These are phyloP conservation scores for Paracentrotus lividus DNA, from an alignment of 53 echinoderm and acorn worm species.

Conservation along the genomic window DNA sequence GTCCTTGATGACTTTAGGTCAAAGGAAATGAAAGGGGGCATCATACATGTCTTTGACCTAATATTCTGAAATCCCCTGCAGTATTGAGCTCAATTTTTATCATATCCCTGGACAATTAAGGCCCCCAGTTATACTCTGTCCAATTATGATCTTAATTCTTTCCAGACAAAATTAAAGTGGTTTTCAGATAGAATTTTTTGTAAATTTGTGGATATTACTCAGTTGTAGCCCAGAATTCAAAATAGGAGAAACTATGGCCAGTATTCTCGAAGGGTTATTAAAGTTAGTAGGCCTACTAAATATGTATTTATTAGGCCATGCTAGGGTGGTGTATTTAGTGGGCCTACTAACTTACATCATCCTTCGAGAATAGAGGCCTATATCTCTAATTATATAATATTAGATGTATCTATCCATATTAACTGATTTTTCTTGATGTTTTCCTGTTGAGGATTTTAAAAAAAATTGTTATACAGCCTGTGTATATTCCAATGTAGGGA, in stretches of 20 bases:
- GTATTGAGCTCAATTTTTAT: neutral
- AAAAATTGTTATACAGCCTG: neutral
- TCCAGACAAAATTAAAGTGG: neutral
- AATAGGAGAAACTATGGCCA: neutral
- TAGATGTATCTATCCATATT: no score
- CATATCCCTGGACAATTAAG: neutral
- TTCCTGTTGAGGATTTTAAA: no score
- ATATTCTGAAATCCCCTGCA: neutral
- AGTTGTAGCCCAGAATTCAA: neutral
- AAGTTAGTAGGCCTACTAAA: no score
- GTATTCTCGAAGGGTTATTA: no score
- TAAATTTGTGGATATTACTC: neutral
- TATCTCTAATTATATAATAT: no score
- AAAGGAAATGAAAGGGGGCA: neutral
- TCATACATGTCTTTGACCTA: slow-evolving; percentile 13
- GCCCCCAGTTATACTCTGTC: neutral
- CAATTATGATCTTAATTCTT: no score
- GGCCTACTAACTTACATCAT: no score
- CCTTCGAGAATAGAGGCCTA: no score
- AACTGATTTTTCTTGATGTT: no score
- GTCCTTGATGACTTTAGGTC: neutral
- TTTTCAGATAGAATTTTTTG: neutral
- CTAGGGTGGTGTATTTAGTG: no score
- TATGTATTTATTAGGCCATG: no score
- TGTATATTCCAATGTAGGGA: neutral